A percentile compares a stretch with the other conserved stretches of the same genome.
Conservation (phyloP, 1,140 invertebrate species). For the Hycleus phaleratus region DNA sequence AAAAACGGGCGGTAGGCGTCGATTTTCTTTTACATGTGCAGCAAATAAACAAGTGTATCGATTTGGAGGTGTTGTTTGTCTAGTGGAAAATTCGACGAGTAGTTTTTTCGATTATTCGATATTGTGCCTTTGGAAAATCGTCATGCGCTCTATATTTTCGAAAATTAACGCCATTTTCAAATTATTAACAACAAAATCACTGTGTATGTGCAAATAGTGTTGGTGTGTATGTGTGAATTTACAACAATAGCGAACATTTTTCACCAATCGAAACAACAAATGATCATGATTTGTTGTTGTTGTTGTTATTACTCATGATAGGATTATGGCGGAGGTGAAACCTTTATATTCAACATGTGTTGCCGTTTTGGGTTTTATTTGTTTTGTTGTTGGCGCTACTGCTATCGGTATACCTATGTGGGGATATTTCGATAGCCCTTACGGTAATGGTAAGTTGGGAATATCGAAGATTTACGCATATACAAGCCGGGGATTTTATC, state of each 20-base stretch:
- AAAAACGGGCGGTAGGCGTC: no score
- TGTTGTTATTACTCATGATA: background rate
- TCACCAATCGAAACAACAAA: no score
- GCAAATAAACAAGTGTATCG: slow-evolving; percentile 9
- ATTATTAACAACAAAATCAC: no score
- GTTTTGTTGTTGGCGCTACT: slow-evolving; percentile 65
- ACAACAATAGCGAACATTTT: no score
- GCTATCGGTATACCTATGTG: slow-evolving; percentile 68
- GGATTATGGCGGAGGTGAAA: slow-evolving; percentile 41
- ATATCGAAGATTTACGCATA: no score
- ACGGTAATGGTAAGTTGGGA: slow-evolving; percentile 39
- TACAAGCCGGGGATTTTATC: no score
- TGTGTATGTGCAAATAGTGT: no score
- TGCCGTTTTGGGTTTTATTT: slow-evolving; percentile 65
- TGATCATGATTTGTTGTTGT: slow-evolving; percentile 9
- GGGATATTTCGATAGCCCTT: slow-evolving; percentile 65
- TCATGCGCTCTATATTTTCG: slow-evolving; percentile 1
- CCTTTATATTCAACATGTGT: slow-evolving; percentile 64
- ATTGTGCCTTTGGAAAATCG: background rate
- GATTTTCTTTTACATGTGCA: no score
- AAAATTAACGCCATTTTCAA: no score
- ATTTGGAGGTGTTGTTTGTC: slow-evolving; percentile 10
- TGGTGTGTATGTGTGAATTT: no score
- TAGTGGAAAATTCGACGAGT: background rate
- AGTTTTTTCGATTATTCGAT: no score